Percentiles rank a stretch among this genome's conserved stretches.
Evolutionary conservation across 2,113 vertebrate genomes (phyloP).

Genomic region (Vanacampus margaritifer): DNA sequence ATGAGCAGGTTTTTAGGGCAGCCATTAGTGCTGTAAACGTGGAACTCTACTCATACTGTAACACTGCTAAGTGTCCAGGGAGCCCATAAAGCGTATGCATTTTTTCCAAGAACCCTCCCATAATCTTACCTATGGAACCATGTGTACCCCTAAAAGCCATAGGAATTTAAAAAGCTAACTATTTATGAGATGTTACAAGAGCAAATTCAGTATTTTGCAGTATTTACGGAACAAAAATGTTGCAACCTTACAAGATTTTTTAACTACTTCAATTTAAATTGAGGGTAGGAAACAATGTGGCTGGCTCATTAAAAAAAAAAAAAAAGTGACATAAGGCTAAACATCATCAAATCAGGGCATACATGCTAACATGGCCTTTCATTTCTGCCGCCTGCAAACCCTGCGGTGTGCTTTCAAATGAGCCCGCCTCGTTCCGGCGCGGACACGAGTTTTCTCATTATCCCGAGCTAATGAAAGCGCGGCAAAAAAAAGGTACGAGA

Average conservation of each 20-base stretch:
- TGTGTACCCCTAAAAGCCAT: background rate
- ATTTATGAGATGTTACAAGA: background rate
- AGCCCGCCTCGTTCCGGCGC: slow-evolving; percentile 37
- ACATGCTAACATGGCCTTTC: background rate
- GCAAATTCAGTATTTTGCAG: background rate
- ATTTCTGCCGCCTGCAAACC: slow-evolving; percentile 11
- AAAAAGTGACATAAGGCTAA: background rate
- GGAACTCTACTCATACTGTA: background rate
- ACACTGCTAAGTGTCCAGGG: too few relatives aligned
- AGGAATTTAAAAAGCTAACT: background rate
- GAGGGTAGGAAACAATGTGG: background rate
- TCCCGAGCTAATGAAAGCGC: slow-evolving; percentile 41
- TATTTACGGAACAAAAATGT: too few relatives aligned
- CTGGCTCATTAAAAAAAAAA: background rate
- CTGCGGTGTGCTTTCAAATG: slow-evolving; percentile 41
- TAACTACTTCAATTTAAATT: background rate
- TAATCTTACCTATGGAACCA: background rate
- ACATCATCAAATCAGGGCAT: background rate
- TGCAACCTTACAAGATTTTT: too few relatives aligned
- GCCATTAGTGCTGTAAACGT: background rate
- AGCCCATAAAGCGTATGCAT: too few relatives aligned
- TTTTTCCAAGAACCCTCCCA: too few relatives aligned
- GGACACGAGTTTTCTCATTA: slow-evolving; percentile 61
- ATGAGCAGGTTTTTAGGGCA: slow-evolving; percentile 18
- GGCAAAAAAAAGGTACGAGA: slow-evolving; percentile 25